Conservation (phyloP, 2,888 invertebrate genomes). For the Catonia carolina region DNA sequence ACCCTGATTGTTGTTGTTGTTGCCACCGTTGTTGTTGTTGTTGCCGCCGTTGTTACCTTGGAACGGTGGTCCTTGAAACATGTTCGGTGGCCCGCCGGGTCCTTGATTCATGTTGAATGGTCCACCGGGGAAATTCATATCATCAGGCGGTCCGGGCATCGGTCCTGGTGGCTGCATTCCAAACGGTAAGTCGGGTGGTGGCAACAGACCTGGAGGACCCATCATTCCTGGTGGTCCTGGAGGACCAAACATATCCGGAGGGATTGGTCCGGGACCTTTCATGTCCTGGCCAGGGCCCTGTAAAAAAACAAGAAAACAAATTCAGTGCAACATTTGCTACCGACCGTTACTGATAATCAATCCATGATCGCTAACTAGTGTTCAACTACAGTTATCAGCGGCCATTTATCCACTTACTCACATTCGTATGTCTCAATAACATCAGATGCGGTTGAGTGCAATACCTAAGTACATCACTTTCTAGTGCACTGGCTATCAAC, state of each 20-base stretch:
- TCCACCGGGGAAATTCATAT: conserved; percentile 28
- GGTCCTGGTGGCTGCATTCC: conserved; percentile 37
- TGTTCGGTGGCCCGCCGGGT: not conserved
- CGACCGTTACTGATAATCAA: too few relatives aligned
- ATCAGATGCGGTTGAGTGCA: too few relatives aligned
- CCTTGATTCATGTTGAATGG: conserved; percentile 2
- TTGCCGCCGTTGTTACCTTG: not conserved
- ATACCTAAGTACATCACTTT: too few relatives aligned
- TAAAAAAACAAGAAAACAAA: conserved; percentile 9
- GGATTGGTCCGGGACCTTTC: conserved; percentile 30
- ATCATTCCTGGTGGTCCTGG: conserved; percentile 30
- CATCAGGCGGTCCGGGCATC: conserved; percentile 34
- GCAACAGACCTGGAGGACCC: conserved; percentile 40
- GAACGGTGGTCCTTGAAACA: conserved; percentile 17
- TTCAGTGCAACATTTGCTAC: too few relatives aligned
- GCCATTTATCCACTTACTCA: too few relatives aligned
- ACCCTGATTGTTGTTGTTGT: not conserved
- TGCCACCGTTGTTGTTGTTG: conserved; percentile 31
- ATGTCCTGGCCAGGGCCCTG: conserved; percentile 27
- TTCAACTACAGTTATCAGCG: too few relatives aligned
- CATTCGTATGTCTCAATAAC: too few relatives aligned
- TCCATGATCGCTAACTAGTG: too few relatives aligned
- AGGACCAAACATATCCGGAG: conserved; percentile 35
- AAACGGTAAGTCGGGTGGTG: conserved; percentile 35
- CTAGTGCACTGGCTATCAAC: too few relatives aligned